Base-by-base conservation (phyloP, 53 echinoderm and acorn worm species). In the Echinarachnius parma region DNA sequence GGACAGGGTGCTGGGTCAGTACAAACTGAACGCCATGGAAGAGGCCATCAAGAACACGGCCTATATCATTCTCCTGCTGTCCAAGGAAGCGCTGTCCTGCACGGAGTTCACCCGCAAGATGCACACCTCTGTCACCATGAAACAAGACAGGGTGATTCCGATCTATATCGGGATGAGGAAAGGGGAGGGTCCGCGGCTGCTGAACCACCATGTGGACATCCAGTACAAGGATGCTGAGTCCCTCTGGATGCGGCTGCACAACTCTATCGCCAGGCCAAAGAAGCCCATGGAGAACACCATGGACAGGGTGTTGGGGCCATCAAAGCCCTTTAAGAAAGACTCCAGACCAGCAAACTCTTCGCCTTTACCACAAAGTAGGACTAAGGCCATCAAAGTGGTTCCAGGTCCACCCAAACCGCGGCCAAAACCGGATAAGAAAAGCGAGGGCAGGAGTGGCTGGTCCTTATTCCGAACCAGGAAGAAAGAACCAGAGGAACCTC, bases 181-280 rank as follows among this genome's bases (percentile, higher is more conserved):
- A 20, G 3, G 2, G 30, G 19, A 46, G 10, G 46, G 26, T 30
- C 66, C 66, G 9, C 16, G 66, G 3, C 46, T 30, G 16, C 66
- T 66, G 5, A 27, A 31, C 9, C 46, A 66, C 11, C 66, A 66
- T 48, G 66, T 66, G 15, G 66, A 28, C 30, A 66, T 66, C 31
- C 48, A 19, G 47, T 66, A 48, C 18, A 11, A 39, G 39, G 35
- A 62, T 9, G 13, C 8, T 36, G 37, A 11, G 1, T 32, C 25
- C 24, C 37, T 62, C 26, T 62, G 62, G 62, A 14, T 2, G 0
- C 25, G 62, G 37, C 62, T 62, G 25, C 37, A 25, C 42, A 10
- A 19, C 25, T 32, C 62, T 9, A 62, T 62, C 10, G 25, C 37
- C 21, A 62, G 62, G 25, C 62, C 34, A 5, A 62, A 4, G 62